These are phyloP conservation scores for Rhagium mordax DNA, from an alignment of 2,888 invertebrate species.

Conservation along the genomic window DNA sequence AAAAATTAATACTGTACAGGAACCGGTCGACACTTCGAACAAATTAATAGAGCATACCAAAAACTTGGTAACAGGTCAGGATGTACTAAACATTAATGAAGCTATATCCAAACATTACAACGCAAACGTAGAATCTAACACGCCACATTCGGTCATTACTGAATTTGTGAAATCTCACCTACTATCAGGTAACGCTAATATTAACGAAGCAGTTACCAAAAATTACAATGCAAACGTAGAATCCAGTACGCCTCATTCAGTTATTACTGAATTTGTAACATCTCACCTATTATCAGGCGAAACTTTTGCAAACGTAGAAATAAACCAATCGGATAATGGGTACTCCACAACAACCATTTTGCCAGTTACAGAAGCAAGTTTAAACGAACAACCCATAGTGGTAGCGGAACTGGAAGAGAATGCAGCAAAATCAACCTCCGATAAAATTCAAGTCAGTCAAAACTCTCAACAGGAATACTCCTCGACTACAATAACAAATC, in stretches of 20 bases:
- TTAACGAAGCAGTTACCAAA: conserved; percentile 71
- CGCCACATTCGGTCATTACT: conserved; percentile 50
- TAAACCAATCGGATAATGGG: conserved; percentile 37
- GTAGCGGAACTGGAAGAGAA: conserved; percentile 65
- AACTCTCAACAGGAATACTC: conserved; percentile 41
- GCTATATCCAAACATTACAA: conserved; percentile 60
- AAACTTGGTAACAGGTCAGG: conserved; percentile 77
- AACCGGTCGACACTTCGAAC: conserved; percentile 62
- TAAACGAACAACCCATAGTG: conserved; percentile 65
- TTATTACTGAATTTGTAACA: conserved; percentile 51
- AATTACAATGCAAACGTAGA: conserved; percentile 41
- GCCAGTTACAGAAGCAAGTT: conserved; percentile 47
- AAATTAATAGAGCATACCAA: conserved; percentile 75
- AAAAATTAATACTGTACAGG: conserved; percentile 55
- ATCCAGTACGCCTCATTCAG: conserved; percentile 51
- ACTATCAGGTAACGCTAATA: conserved; percentile 66
- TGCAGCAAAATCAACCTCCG: conserved; percentile 56
- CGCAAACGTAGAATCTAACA: conserved; percentile 43
- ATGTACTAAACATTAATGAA: conserved; percentile 77
- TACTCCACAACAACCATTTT: conserved; percentile 48
- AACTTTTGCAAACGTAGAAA: conserved; percentile 32
- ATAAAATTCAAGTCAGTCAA: conserved; percentile 43
- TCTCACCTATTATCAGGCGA: conserved; percentile 6
- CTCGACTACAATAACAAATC: conserved; percentile 57
- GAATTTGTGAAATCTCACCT: conserved; percentile 45